Evolutionary conservation across 2,888 invertebrate genomes (phyloP).

Genomic region (Scaeva pyrastri): DNA sequence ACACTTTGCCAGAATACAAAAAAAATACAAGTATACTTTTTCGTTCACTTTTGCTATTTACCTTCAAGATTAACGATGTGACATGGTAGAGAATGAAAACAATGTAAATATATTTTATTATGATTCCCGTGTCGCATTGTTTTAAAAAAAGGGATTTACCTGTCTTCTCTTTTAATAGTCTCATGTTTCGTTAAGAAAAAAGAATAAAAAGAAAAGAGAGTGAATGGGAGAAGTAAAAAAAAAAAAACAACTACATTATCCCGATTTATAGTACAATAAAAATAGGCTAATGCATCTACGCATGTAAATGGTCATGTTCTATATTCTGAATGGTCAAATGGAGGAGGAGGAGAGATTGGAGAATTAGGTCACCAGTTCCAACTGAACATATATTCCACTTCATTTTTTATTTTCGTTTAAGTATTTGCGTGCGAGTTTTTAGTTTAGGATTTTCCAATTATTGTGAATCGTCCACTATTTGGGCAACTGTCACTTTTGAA

Average conservation of each 20-base stretch:
- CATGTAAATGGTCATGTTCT: background rate
- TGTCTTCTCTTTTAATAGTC: constrained; percentile 19
- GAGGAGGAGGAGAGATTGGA: constrained; percentile 12
- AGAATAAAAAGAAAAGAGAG: no score
- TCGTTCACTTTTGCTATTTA: constrained; percentile 40
- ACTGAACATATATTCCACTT: background rate
- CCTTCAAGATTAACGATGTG: constrained; percentile 60
- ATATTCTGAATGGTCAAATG: constrained; percentile 34
- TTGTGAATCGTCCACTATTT: no score
- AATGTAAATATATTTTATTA: constrained; percentile 53
- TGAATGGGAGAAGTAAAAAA: constrained; percentile 23
- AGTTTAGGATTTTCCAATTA: no score
- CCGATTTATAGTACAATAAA: background rate
- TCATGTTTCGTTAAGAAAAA: constrained; percentile 1
- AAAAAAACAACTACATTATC: background rate
- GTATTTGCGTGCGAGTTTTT: no score
- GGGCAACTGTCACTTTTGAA: no score
- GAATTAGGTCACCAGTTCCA: constrained; percentile 49
- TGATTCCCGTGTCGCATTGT: constrained; percentile 29
- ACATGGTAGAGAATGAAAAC: constrained; percentile 53
- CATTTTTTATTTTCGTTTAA: background rate
- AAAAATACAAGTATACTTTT: background rate
- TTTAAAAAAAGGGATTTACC: constrained; percentile 41
- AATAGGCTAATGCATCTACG: background rate
- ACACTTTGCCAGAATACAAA: background rate